Percentiles rank a stretch among this genome's conserved stretches.
Conservation (phyloP, 64 coral and sea anemone genomes). For the Actinia equina region DNA sequence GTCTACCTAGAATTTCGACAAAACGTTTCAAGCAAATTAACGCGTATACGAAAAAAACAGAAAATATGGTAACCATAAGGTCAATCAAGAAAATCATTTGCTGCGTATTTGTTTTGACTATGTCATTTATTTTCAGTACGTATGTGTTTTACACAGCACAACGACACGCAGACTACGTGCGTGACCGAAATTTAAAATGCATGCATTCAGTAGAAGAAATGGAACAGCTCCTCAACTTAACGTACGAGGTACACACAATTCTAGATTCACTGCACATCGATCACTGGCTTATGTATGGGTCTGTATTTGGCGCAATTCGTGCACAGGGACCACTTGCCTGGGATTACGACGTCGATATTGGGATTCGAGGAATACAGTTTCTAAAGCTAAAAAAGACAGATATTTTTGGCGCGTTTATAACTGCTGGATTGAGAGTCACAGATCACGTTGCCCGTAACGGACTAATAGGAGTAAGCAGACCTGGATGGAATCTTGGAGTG, state of each 20-base stretch:
- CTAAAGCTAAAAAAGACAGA: background rate
- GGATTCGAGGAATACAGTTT: constrained; percentile 36
- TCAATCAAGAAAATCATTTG: background rate
- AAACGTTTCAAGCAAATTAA: too few relatives aligned
- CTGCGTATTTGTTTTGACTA: background rate
- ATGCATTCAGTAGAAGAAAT: constrained; percentile 50
- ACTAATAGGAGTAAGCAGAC: constrained; percentile 4
- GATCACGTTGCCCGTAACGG: constrained; percentile 19
- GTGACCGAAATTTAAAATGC: constrained; percentile 26
- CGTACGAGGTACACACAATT: constrained; percentile 38
- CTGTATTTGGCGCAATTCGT: constrained; percentile 41
- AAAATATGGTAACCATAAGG: too few relatives aligned
- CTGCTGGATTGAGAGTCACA: constrained; percentile 9
- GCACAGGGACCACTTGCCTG: constrained; percentile 35
- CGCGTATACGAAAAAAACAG: too few relatives aligned
- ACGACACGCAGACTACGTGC: background rate
- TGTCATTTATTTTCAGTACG: background rate
- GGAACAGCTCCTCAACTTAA: constrained; percentile 36
- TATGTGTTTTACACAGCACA: constrained; percentile 4
- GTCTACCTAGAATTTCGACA: too few relatives aligned
- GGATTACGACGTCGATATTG: constrained; percentile 67
- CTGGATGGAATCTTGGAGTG: constrained; percentile 27
- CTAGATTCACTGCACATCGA: constrained; percentile 34
- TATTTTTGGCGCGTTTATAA: constrained; percentile 28
- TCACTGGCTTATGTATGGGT: constrained; percentile 68